Base-by-base conservation (phyloP, 2,888 invertebrate species). In the Cotesia congregata region DNA sequence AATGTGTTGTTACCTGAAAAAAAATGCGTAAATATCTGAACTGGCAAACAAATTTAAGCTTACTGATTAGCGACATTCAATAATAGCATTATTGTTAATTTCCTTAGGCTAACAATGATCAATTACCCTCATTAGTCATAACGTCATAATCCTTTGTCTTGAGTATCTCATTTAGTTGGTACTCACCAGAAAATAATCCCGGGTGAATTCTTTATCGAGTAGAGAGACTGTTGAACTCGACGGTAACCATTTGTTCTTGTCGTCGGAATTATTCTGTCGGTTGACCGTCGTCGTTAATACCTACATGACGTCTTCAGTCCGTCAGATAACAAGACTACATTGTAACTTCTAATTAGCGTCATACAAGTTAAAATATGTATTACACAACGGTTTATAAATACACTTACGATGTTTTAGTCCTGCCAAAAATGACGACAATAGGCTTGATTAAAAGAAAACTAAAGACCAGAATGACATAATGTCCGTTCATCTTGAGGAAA, bases 401-500 rank as follows among this genome's bases (percentile, higher is more conserved):
- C 30, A 30, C 30, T 30, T 30, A 1, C n/a, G 9, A 12, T 4
- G 6, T 50, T 50, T 50, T 7, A 50, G 12, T 50, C 12, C 2
- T 50, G 9, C 30, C 30, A 30, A 30, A 30, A 30, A 30, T 30
- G 30, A 30, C 30, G 30, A 30, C 30, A 30, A 30, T 30, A 30
- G 30, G 30, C 30, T 30, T 30, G 30, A 30, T 30, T 30, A 30
- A 2, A 30, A 30, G 3, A 30, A 30, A 30, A 30, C 4, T 30
- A 30, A 30, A 30, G 30, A 30, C 30, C 30, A 30, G 30, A 17
- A 17, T 30, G 30, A 30, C 30, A 30, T 30, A 30, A 30, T 30
- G 30, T 69, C 20, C 20, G 9, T 59, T 70, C 70, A 60, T 70
- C 60, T 39, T 15, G 61, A 62, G n/a, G 61, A 3, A 71, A 71